Base-by-base conservation (phyloP, 2,113 vertebrate genomes). In the Laterallus jamaicensis region DNA sequence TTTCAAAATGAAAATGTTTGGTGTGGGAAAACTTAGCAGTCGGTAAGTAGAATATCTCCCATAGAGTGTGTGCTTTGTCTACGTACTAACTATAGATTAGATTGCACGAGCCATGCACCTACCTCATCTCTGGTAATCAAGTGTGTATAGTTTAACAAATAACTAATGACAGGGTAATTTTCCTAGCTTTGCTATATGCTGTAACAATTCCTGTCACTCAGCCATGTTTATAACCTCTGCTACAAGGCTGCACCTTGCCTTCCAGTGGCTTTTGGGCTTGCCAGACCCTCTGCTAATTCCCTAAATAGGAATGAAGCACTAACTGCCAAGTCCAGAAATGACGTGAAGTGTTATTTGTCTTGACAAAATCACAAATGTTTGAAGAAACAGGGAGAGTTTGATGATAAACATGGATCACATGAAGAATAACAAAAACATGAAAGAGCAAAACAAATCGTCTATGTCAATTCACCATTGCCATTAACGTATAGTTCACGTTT, bases 361-460 rank as follows among this genome's bases (percentile, higher is more conserved):
- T 85, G 62, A 93, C 79, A 95, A 95, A 97, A 96, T 82, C 89
- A 78, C 79, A 93, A 92, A 92, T 69, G 71, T 91, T 96, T 95
- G 95, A 97, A 96, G 90, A 90, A 96, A 91, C 74, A 96, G 94
- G 60, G 80, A 93, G 79, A 93, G 44, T 93, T 90, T 87, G 60
- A 42, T 70, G 58, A 84, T 59, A 93, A 95, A 96, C 77, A 68
- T 11, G 94, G 90, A 82, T 87, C 68, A 83, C 28, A 40, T 47
- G 93, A 93, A 95, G 52, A 88, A 93, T 21, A 84, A 87, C 42
- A 55, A 95, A 96, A 93, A 68, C 11, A 13, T 67, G 74, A 92
- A 96, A 93, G 35, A 94, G 78, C 29, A 81, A 90, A 93, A 55
- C 67, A 91, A 71, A 70, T 44, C 5, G 0, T 31, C 17, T 26